Evolutionary conservation across 2,888 invertebrate species (phyloP), one percentile per base, ranked within the genome.

Genomic region (Volucella bombylans): DNA sequence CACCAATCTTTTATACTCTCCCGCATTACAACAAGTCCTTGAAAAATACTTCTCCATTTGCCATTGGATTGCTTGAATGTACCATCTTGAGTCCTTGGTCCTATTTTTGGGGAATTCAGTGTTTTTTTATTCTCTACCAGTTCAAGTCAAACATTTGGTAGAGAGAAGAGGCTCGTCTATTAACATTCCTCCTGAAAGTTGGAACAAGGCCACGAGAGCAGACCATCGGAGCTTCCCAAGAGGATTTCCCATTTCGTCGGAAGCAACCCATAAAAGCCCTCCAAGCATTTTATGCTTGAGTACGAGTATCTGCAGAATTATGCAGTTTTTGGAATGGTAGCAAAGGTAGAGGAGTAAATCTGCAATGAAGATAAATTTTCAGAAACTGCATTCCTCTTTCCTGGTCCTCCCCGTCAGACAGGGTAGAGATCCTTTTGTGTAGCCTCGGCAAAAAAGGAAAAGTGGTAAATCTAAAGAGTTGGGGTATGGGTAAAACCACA

Each of bases 141-240:
- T n/a, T 47, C 69, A 57, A 73, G 61, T 55, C 61, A 80, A 73
- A 73, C 65, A 73, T 74, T 74, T 74, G 73, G 61, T 62, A n/a
- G n/a, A 62, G 67, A 55, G 39, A 10, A 39, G 31, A 18, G 49
- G 23, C 50, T 38, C 14, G 52, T 64, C 62, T 59, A 81, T 76
- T 81, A 69, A 47, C 64, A 69, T 64, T 76, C 65, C 68, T 57
- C 9, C 64, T 50, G 41, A 59, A 81, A 71, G 64, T 71, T 81
- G 69, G 76, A 76, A 81, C 69, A 81, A 81, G 74, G 81, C 81
- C 81, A 81, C 65, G 50, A 65, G 81, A 59, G 59, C 64, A 65
- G 64, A 57, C 49, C 62, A 68, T 55, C 43, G 41, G n/a, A 55
- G 9, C 45, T 4, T 79, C 59, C 23, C 14, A 39, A 49, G 52